Percentiles rank a stretch among this genome's conserved stretches.
phyloP scores from a whole-genome alignment of 2,113 vertebrate genomes.

The Neodontobutis hainanensis region DNA sequence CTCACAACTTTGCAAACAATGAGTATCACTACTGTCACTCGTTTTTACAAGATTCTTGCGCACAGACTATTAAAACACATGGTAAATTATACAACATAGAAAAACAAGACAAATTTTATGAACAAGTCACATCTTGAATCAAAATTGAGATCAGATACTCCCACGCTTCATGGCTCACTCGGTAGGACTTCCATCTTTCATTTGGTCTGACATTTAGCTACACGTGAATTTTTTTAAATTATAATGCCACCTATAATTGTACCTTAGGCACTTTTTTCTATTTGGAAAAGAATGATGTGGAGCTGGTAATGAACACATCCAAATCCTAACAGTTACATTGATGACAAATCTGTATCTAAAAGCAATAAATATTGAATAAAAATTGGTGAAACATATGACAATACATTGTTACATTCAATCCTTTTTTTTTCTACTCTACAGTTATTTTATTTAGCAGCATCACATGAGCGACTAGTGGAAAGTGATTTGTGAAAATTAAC shows the following conservation, averaged over 20 bases:
- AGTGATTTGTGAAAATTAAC: slow-evolving; percentile 24
- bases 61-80: slow-evolving; percentile 22
- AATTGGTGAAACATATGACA: slow-evolving; percentile 35
- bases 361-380: slow-evolving; percentile 66
- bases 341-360: slow-evolving; percentile 33
- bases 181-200: slow-evolving; percentile 8
- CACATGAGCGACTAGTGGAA: slow-evolving; percentile 54
- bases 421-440: slow-evolving; percentile 45
- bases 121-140: background rate
- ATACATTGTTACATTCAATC: slow-evolving; percentile 54
- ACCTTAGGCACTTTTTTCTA: slow-evolving; percentile 67
- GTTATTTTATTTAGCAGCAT: slow-evolving; percentile 72
- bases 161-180: slow-evolving; percentile 11
- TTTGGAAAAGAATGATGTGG: slow-evolving; percentile 23
- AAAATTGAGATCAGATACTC: background rate
- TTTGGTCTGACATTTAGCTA: slow-evolving; percentile 57
- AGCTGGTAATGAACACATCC: background rate
- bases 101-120: slow-evolving; percentile 13
- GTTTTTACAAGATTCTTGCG: slow-evolving; percentile 27
- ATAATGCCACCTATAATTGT: slow-evolving; percentile 33
- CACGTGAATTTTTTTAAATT: slow-evolving; percentile 21
- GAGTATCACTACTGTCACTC: slow-evolving; percentile 29
- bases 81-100: slow-evolving; percentile 32
- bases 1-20: slow-evolving; percentile 29
- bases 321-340: background rate